Base-by-base conservation (phyloP, 2,888 invertebrate species). In the Troilus luridus region DNA sequence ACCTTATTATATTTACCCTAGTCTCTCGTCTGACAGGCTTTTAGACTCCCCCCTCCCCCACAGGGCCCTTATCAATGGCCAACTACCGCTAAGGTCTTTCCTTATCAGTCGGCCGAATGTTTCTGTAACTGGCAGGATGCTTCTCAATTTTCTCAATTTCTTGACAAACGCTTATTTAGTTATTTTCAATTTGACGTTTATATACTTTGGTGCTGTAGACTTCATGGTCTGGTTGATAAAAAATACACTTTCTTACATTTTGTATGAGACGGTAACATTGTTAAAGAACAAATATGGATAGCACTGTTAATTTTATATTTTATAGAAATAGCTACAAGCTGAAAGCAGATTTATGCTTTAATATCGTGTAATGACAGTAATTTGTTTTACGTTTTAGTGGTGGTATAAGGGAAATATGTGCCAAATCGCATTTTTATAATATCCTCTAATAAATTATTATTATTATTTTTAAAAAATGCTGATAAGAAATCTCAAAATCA, bases 1-100 rank as follows among this genome's bases (percentile, higher is more conserved):
- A 85, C 85, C 56, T 85, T 85, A 85, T 85, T 85, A 85, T 85
- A 85, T 85, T 85, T 85, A 85, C 85, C 56, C 56, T n/a, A 85
- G 85, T 85, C 85, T 56, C 85, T 56, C 21, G 17, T 41, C 56
- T 85, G 85, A 56, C 85, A 85, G 85, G 85, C 85, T 85, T 85
- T 85, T 85, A 85, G 56, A 19, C 17, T 14, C 59, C 59, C 27
- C 72, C 2, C 10, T 14, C 72, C 11, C 21, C 12, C 56, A 56
- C n/a, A n/a, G n/a, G 5, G 56, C 0, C n/a, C 85, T 85, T 85
- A 54, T 85, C 56, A 85, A 56, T 85, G 85, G n/a, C 11, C 41
- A 81, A 41, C 81, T 21, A 10, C 81, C 81, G 14, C 56, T 27
- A 27, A 41, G 24, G 8, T 41, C 72, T 41, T 41, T 77, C 19